Percentiles rank a stretch among this genome's conserved stretches.
Evolutionary conservation across 37 sponge, comb jelly and placozoan genomes (phyloP).

Genomic region (Eunapius fragilis): DNA sequence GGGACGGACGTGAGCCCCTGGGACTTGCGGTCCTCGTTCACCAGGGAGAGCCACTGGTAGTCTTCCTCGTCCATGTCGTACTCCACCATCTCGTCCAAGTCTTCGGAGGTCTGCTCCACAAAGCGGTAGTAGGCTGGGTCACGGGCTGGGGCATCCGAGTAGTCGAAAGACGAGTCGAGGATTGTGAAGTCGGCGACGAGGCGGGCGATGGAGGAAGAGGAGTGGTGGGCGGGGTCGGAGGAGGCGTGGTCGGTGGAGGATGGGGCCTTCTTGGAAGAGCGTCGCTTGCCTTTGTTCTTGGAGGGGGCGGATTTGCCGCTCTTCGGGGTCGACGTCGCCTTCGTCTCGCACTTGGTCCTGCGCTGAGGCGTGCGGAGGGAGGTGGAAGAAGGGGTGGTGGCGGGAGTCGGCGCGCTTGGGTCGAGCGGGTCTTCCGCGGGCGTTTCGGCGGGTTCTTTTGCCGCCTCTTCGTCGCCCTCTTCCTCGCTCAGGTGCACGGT

Average conservation of each 20-base stretch:
- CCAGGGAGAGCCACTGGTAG: constrained; percentile 88
- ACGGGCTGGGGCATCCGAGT: constrained; percentile 57
- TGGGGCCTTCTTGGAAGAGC: constrained; percentile 50
- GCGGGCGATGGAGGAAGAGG: no score
- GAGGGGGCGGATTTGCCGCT: constrained; percentile 5
- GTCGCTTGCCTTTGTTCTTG: constrained; percentile 56
- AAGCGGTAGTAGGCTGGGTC: constrained; percentile 66
- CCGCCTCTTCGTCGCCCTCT: constrained; percentile 1
- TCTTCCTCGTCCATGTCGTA: constrained; percentile 99
- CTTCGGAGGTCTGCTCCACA: constrained; percentile 78
- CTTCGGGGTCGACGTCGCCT: no score
- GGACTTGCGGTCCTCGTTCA: constrained; percentile 86
- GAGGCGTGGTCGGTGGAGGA: neutral
- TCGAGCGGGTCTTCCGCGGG: neutral
- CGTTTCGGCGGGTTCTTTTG: constrained; percentile 9
- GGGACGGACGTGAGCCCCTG: constrained; percentile 81
- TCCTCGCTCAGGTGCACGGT: constrained; percentile 13
- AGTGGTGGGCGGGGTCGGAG: no score
- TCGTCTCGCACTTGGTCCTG: constrained; percentile 11
- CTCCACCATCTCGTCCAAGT: constrained; percentile 90
- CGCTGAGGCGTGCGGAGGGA: constrained; percentile 2
- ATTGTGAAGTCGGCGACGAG: constrained; percentile 21
- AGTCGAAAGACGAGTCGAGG: constrained; percentile 55
- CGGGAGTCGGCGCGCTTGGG: neutral
- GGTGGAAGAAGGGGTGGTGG: neutral